phyloP scores from a whole-genome alignment of 2,888 invertebrate species.

The Uloborus plumipes region DNA sequence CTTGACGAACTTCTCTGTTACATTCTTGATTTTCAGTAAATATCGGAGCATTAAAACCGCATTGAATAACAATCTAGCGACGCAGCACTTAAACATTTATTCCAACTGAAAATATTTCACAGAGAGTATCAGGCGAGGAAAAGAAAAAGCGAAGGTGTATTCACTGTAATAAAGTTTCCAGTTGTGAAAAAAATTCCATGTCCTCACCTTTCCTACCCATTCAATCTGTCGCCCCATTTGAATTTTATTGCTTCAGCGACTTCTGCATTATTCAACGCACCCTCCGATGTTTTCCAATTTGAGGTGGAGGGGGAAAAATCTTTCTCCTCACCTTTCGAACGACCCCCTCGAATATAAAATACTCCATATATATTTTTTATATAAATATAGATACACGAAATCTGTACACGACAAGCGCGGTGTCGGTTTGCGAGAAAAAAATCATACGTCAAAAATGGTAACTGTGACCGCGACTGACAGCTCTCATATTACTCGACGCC shows the following conservation, averaged over 20 bases:
- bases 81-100: too few species aligned
- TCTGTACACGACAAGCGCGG: too few species aligned
- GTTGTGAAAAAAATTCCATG: too few species aligned
- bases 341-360: slow-evolving; percentile 27
- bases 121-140: too few species aligned
- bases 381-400: slow-evolving; percentile 7
- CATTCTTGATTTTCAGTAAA: too few species aligned
- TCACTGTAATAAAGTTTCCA: too few species aligned
- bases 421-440: background rate
- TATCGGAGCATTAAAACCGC: too few species aligned
- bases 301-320: slow-evolving; percentile 8
- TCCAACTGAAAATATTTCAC: too few species aligned
- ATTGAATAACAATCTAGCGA: too few species aligned
- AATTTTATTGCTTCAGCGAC: slow-evolving; percentile 57
- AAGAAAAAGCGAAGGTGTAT: too few species aligned
- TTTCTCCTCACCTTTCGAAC: slow-evolving; percentile 32
- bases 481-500: slow-evolving; percentile 48
- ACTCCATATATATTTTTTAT: slow-evolving; percentile 34
- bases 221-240: slow-evolving; percentile 34
- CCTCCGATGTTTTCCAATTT: slow-evolving; percentile 34
- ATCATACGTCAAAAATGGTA: slow-evolving; percentile 59
- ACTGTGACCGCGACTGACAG: slow-evolving; percentile 52
- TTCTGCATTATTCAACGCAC: slow-evolving; percentile 61
- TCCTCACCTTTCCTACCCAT: too few species aligned
- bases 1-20: too few species aligned